Base-by-base conservation (phyloP, 1,140 invertebrate genomes). In the Thalassaphorura encarpata region DNA sequence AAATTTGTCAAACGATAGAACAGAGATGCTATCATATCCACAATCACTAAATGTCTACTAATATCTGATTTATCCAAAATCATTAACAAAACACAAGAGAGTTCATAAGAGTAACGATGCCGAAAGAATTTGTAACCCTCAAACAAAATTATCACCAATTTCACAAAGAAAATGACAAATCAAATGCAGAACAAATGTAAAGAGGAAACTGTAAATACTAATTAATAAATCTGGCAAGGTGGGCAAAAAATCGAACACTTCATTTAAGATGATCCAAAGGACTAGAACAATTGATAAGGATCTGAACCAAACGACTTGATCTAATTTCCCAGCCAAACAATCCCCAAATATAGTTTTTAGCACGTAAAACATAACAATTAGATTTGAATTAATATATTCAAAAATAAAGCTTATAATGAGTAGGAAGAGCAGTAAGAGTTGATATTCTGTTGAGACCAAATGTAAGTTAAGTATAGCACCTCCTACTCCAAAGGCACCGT, bases 11-110 rank as follows among this genome's bases (percentile, higher is more conserved):
- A 3, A 8, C 51, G 19, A 21, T 53, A 53, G 4, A 29, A 5
- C 8, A 53, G 26, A 4, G 51, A 53, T n/a, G 51, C 51, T 6
- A 53, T 45, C 40, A 41, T 26, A 28, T 53, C 51, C 36, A 53
- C 39, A n/a, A 53, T 6, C 3, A 53, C 11, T 41, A 43, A 21
- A 16, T 26, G 4, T 18, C 21, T 23, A 28, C 23, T 43, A 6
- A n/a, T 27, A 11, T 5, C 5, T 6, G 13, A 27, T 6, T 3
- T 16, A 27, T 51, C 23, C 21, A 24, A 18, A 5, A 39, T 5
- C 13, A 33, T 5, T 5, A 51, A 29, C 13, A 24, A 5, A 19
- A 48, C 15, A 24, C 27, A 11, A 19, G 6, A 8, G 13, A 51
- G 5, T 36, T 51, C 48, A 19, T 51, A 51, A 11, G 16, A 27